Conservation (phyloP, 2,113 vertebrate species). For the Charadrius vociferus region DNA sequence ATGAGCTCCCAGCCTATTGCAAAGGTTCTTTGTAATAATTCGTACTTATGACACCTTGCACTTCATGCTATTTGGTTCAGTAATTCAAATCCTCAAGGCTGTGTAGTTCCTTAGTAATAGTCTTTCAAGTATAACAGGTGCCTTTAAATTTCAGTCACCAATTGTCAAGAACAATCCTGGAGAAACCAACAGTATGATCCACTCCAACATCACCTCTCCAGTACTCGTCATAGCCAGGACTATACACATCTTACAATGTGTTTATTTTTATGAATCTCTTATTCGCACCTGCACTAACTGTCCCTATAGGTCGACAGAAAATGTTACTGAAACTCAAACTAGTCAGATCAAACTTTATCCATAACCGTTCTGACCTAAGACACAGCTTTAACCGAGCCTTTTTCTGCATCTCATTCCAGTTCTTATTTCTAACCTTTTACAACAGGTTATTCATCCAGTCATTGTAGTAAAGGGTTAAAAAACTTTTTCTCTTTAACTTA, state of each 20-base stretch:
- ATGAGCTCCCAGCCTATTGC: background rate
- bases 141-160: background rate
- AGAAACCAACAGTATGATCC: background rate
- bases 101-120: background rate
- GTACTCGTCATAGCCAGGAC: background rate
- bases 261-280: background rate
- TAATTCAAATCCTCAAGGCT: background rate
- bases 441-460: background rate
- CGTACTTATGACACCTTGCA: background rate
- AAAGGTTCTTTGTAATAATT: background rate
- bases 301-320: background rate
- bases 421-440: background rate
- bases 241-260: background rate
- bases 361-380: background rate
- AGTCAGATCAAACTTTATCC: background rate
- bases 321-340: background rate
- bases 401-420: background rate
- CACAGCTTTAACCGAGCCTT: background rate
- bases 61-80: background rate
- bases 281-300: background rate
- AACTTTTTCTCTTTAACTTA: background rate
- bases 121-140: background rate
- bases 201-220: background rate
- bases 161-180: background rate
- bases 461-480: background rate